Conservation (phyloP, 2,797 vertebrate species). For the Esox lucius region DNA sequence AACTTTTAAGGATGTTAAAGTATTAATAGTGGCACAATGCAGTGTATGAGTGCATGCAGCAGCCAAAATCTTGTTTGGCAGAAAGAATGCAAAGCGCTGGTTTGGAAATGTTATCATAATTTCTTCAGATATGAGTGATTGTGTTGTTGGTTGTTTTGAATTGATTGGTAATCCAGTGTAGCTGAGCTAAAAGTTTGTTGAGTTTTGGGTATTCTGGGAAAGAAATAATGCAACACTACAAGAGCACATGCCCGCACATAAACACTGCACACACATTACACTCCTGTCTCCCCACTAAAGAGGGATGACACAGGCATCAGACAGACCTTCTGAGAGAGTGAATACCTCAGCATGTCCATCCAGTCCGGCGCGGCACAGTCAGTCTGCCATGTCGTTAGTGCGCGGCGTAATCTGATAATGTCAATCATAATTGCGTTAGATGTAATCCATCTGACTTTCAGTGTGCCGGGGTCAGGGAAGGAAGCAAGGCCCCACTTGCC, state of each 20-base stretch:
- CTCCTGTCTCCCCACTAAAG: slow-evolving; percentile 50
- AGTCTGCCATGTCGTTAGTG: slow-evolving; percentile 68
- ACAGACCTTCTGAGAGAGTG: slow-evolving; percentile 52
- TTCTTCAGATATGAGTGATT: slow-evolving; percentile 4
- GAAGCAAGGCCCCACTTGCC: slow-evolving; percentile 88
- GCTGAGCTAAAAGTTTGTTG: slow-evolving; percentile 2
- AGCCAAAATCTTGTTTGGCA: slow-evolving; percentile 12
- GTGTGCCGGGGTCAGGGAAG: slow-evolving; percentile 87
- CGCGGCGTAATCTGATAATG: slow-evolving; percentile 87
- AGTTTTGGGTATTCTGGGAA: not conserved
- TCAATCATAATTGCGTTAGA: slow-evolving; percentile 94
- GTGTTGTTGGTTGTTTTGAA: slow-evolving; percentile 1
- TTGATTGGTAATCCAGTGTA: not conserved
- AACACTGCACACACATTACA: not conserved
- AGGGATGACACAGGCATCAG: slow-evolving; percentile 49
- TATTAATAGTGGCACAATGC: slow-evolving; percentile 34
- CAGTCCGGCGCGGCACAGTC: slow-evolving; percentile 56
- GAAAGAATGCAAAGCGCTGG: not conserved
- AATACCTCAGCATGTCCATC: slow-evolving; percentile 72
- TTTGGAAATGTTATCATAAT: slow-evolving; percentile 3
- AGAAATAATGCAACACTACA: not conserved
- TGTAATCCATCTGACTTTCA: slow-evolving; percentile 89
- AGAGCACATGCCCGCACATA: not conserved
- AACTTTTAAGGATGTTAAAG: slow-evolving; percentile 52
- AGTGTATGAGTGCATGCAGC: slow-evolving; percentile 10